These are phyloP conservation scores for Zoanthus sansibaricus DNA, from an alignment of 92 coral and sea anemone genomes.

Conservation along the genomic window DNA sequence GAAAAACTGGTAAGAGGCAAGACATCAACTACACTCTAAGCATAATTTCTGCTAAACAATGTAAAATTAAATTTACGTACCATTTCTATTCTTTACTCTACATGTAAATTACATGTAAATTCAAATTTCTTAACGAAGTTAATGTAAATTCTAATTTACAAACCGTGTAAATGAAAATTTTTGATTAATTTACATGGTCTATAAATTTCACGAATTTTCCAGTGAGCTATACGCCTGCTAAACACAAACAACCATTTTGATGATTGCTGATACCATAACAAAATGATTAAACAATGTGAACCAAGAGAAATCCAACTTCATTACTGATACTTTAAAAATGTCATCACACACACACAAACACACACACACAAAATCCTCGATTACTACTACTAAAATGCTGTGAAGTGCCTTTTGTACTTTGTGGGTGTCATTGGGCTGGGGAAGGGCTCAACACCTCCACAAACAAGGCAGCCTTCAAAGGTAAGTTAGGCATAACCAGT, in stretches of 20 bases:
- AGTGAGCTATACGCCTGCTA: constrained; percentile 14
- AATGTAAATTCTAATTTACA: too few relatives aligned
- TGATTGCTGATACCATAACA: constrained; percentile 23
- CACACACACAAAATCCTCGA: constrained; percentile 1
- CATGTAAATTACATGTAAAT: too few relatives aligned
- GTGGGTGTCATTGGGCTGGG: constrained; percentile 27
- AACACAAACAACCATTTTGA: constrained; percentile 20
- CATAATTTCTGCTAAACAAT: too few relatives aligned
- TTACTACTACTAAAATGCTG: constrained; percentile 9
- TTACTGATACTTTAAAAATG: constrained; percentile 23
- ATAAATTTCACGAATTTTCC: neutral
- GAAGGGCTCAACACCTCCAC: constrained; percentile 25
- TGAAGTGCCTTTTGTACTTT: constrained; percentile 25
- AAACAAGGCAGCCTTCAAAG: constrained; percentile 22
- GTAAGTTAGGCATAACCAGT: constrained; percentile 27
- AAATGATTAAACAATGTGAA: constrained; percentile 22
- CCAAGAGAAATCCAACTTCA: constrained; percentile 17
- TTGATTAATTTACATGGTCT: neutral
- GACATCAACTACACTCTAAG: neutral
- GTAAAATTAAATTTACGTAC: too few relatives aligned
- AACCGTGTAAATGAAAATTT: neutral
- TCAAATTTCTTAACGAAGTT: too few relatives aligned
- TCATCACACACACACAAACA: constrained; percentile 19
- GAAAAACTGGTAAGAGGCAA: constrained; percentile 15
- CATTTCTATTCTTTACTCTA: too few relatives aligned